Percentiles rank a stretch among this genome's conserved stretches.
Conservation (phyloP, 2,113 vertebrate genomes). For the Mormoops blainvillei region DNA sequence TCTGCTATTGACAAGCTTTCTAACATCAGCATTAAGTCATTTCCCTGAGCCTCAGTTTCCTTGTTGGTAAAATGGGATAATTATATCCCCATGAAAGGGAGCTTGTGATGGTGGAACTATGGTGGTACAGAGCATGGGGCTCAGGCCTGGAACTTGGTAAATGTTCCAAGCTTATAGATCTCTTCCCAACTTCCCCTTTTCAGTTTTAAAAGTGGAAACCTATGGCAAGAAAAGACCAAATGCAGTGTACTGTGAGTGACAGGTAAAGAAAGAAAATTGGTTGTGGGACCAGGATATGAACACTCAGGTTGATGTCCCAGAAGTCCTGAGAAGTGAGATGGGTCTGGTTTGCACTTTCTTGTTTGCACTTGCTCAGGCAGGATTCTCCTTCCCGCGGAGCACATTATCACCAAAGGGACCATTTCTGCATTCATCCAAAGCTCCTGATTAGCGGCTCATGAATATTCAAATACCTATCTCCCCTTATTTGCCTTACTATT, state of each 20-base stretch:
- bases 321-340: neutral
- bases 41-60: neutral
- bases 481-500: constrained; percentile 72
- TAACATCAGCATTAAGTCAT: neutral
- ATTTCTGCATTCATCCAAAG: constrained; percentile 63
- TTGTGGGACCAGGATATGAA: neutral
- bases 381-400: constrained; percentile 12
- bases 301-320: neutral
- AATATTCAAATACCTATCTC: constrained; percentile 76
- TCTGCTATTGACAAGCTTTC: neutral
- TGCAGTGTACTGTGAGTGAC: neutral
- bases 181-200: neutral
- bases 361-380: neutral
- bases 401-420: constrained; percentile 2
- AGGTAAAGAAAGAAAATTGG: neutral
- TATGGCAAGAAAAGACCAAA: neutral
- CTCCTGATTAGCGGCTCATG: constrained; percentile 71
- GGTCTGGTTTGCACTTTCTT: neutral
- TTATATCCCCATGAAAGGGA: neutral
- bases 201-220: neutral
- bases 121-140: neutral
- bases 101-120: neutral
- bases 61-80: neutral
- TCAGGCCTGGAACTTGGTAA: neutral
- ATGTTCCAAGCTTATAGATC: neutral